Evolutionary conservation across 1,140 invertebrate genomes (phyloP).

Genomic region (Drosophila obscura): DNA sequence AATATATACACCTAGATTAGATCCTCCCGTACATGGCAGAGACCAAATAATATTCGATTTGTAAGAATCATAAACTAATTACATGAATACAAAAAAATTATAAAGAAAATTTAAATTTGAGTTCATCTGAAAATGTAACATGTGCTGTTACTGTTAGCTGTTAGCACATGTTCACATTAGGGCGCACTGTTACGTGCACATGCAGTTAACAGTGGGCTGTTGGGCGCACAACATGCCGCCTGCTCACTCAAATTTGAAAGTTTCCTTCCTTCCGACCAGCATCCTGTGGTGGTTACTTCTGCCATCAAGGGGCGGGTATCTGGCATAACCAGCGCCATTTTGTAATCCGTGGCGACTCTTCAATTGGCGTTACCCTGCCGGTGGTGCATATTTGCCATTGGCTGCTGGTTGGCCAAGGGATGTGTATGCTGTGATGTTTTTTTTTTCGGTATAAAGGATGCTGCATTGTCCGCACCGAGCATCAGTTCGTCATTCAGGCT

Average conservation of each 20-base stretch:
- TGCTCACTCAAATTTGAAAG: neutral
- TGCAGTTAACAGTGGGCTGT: no score
- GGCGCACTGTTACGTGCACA: neutral
- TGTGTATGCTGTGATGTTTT: neutral
- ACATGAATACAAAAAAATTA: no score
- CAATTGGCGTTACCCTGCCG: slow-evolving; percentile 20
- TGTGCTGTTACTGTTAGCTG: no score
- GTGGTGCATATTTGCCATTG: slow-evolving; percentile 38
- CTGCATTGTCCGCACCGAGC: slow-evolving; percentile 42
- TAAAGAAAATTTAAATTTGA: no score
- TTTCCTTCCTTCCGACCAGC: slow-evolving; percentile 10
- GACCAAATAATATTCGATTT: no score
- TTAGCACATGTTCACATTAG: neutral
- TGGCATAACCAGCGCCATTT: slow-evolving; percentile 53
- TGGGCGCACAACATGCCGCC: neutral
- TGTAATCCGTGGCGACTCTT: slow-evolving; percentile 25
- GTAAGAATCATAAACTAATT: no score
- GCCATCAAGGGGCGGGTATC: slow-evolving; percentile 15
- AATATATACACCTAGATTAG: no score
- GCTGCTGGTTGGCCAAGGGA: slow-evolving; percentile 20
- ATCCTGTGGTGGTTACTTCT: slow-evolving; percentile 17
- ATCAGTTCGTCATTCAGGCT: slow-evolving; percentile 53
- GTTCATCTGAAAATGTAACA: no score
- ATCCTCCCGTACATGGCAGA: no score
- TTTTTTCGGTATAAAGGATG: slow-evolving; percentile 59